Conservation (phyloP, 2,888 invertebrate species). For the Brachynemurus nebulosus region DNA sequence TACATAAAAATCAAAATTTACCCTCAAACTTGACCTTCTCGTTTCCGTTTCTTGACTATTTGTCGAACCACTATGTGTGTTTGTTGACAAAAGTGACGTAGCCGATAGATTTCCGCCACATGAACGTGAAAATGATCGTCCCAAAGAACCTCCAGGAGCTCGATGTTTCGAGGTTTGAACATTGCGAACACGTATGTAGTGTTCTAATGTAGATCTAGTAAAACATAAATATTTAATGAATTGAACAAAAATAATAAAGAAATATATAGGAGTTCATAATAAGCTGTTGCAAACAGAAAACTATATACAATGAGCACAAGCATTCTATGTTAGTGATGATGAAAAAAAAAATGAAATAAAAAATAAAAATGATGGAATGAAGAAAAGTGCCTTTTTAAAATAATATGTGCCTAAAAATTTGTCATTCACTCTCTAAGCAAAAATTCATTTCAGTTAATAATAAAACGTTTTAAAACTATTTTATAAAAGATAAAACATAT, state of each 20-base stretch:
- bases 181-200: slow-evolving; percentile 42
- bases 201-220: slow-evolving; percentile 36
- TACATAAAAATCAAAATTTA: slow-evolving; percentile 28
- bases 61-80: slow-evolving; percentile 33
- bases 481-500: too few species aligned
- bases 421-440: too few species aligned
- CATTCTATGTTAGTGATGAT: slow-evolving; percentile 5
- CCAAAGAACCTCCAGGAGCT: slow-evolving; percentile 48
- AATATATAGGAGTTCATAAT: slow-evolving; percentile 5
- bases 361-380: too few species aligned
- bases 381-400: too few species aligned
- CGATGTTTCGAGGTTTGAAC: slow-evolving; percentile 44
- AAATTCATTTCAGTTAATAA: too few species aligned
- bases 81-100: slow-evolving; percentile 23
- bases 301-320: slow-evolving; percentile 1
- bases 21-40: slow-evolving; percentile 43
- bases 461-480: too few species aligned
- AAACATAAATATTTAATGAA: too few species aligned
- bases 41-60: slow-evolving; percentile 29
- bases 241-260: slow-evolving; percentile 25
- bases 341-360: background rate
- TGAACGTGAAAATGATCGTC: slow-evolving; percentile 48
- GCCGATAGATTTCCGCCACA: slow-evolving; percentile 40
- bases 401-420: too few species aligned
- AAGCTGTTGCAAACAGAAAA: slow-evolving; percentile 1